A percentile compares a stretch with the other conserved stretches of the same genome.
Evolutionary conservation across 2,113 vertebrate species (phyloP).

Genomic region (Chaetodon auriga): DNA sequence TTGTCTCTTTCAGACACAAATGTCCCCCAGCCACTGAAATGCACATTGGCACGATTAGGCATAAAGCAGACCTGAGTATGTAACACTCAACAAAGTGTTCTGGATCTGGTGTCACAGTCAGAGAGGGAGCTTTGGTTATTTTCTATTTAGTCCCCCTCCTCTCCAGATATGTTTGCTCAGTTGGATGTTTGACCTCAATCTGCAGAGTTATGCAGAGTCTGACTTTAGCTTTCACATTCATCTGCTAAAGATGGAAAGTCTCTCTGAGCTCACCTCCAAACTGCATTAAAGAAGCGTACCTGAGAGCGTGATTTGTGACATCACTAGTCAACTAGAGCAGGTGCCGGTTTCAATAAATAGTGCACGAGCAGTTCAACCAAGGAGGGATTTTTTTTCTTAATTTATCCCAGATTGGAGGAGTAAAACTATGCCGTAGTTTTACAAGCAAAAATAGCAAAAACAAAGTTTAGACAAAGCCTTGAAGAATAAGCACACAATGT

Average conservation of each 20-base stretch:
- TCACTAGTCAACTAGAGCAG: neutral
- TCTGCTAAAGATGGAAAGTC: neutral
- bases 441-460: neutral
- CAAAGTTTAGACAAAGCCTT: neutral
- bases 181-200: constrained; percentile 23
- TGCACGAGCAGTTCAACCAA: neutral
- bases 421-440: neutral
- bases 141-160: neutral
- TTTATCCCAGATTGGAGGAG: neutral
- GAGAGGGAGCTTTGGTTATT: neutral
- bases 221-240: neutral
- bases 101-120: constrained; percentile 6
- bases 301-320: neutral
- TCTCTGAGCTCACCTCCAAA: neutral
- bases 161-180: neutral
- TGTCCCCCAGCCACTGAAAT: constrained; percentile 15
- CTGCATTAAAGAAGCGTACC: neutral
- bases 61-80: neutral
- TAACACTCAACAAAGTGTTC: neutral
- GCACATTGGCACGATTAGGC: neutral
- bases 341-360: neutral
- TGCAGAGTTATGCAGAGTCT: neutral
- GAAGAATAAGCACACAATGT: neutral
- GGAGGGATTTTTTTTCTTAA: neutral
- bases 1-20: constrained; percentile 24